Percentiles rank a stretch among this genome's conserved stretches.
These are phyloP conservation scores for Haliclona indistincta DNA, from an alignment of 37 sponge, comb jelly and placozoan species.

Conservation along the genomic window DNA sequence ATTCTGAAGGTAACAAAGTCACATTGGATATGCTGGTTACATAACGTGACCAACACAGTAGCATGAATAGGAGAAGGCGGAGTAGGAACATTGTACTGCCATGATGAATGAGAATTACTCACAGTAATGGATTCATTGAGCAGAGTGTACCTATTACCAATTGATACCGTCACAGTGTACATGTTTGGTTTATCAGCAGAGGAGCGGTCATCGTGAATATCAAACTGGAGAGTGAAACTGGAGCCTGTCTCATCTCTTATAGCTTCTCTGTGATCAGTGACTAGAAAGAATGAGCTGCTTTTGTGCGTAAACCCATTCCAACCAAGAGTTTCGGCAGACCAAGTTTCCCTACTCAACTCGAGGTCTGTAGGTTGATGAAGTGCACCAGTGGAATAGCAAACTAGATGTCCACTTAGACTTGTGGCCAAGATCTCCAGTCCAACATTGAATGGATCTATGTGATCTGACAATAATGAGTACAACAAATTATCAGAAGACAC, in stretches of 20 bases:
- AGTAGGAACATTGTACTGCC: conserved; percentile 12
- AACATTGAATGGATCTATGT: conserved; percentile 53
- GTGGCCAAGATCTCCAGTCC: conserved; percentile 53
- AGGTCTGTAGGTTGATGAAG: not conserved
- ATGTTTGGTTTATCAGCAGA: not conserved
- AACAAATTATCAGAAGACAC: conserved; percentile 1
- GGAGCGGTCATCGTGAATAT: not conserved
- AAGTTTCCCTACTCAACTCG: conserved; percentile 27
- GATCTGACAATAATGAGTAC: conserved; percentile 19
- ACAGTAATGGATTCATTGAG: conserved; percentile 4
- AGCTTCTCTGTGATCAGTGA: not conserved
- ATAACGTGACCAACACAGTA: conserved; percentile 27
- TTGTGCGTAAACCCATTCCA: conserved; percentile 57
- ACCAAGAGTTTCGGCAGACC: conserved; percentile 33
- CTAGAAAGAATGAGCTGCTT: conserved; percentile 24
- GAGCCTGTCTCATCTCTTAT: conserved; percentile 39
- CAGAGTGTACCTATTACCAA: conserved; percentile 37
- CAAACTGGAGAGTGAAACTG: conserved; percentile 23
- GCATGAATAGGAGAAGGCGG: conserved; percentile 44
- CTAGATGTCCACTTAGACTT: conserved; percentile 32
- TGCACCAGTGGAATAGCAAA: conserved; percentile 16
- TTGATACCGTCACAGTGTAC: not conserved
- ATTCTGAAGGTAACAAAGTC: conserved; percentile 1
- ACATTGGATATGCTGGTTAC: conserved; percentile 46
- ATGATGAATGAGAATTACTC: not conserved